phyloP scores from a whole-genome alignment of 2,888 invertebrate genomes.

The Pycnomerus fuliginosus region DNA sequence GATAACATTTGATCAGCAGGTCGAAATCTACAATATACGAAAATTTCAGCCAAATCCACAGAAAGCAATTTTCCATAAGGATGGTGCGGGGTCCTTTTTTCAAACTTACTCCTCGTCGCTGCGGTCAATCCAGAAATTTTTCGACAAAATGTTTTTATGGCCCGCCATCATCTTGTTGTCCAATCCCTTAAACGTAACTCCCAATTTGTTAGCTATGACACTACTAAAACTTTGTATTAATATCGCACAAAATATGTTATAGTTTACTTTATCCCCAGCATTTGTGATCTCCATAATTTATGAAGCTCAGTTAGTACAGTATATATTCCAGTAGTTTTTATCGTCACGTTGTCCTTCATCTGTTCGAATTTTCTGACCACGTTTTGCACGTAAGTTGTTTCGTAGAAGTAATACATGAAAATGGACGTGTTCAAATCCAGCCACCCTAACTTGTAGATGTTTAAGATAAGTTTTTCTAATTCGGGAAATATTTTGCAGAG shows the following conservation, averaged over 20 bases:
- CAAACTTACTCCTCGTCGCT: constrained; percentile 41
- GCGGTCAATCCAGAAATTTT: constrained; percentile 47
- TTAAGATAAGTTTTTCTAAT: constrained; percentile 61
- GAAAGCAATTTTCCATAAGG: constrained; percentile 1
- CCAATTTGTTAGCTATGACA: constrained; percentile 28
- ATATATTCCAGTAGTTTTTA: constrained; percentile 22
- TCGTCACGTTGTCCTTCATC: constrained; percentile 22
- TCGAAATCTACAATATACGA: constrained; percentile 1
- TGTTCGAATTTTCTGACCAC: constrained; percentile 38
- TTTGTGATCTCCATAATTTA: constrained; percentile 20
- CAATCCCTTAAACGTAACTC: constrained; percentile 26
- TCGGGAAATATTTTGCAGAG: constrained; percentile 61
- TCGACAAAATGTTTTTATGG: constrained; percentile 43
- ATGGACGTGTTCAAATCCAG: constrained; percentile 66
- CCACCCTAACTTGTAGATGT: constrained; percentile 66
- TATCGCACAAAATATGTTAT: no score
- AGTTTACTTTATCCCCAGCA: constrained; percentile 20
- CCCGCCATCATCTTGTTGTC: constrained; percentile 34
- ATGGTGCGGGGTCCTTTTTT: constrained; percentile 3
- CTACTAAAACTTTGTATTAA: constrained; percentile 24
- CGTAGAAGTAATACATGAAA: constrained; percentile 54
- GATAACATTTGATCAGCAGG: no score
- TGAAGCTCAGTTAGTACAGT: constrained; percentile 21
- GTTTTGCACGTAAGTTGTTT: constrained; percentile 41
- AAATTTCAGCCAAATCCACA: no score